These are phyloP conservation scores for Anhinga anhinga DNA, from an alignment of 2,113 vertebrate species.

Conservation along the genomic window DNA sequence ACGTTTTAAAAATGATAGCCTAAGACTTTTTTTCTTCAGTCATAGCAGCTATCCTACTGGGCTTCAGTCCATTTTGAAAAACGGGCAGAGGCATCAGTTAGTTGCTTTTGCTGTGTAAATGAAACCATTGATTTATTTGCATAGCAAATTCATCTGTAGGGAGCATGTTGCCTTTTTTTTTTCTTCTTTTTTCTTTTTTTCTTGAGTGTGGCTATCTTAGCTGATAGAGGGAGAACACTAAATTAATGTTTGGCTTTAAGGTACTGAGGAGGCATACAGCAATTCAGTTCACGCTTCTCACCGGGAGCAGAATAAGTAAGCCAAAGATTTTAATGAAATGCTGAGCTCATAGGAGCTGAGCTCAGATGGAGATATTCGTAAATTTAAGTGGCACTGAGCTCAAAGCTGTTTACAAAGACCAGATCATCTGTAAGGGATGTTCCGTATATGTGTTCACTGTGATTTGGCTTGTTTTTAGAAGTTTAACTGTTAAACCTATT, in stretches of 20 bases:
- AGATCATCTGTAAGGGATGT: neutral
- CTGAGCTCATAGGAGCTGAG: neutral
- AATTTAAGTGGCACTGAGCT: neutral
- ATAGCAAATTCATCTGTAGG: conserved; percentile 33
- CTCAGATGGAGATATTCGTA: neutral
- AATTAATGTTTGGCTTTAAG: neutral
- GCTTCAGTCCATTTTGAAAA: neutral
- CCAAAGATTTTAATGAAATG: neutral
- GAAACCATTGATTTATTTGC: conserved; percentile 36
- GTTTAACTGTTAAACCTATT: conserved; percentile 28
- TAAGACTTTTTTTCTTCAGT: neutral
- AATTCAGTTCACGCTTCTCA: neutral
- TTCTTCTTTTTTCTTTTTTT: neutral
- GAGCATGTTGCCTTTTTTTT: neutral
- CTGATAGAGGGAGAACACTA: neutral
- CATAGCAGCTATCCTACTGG: neutral
- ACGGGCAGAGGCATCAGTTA: neutral
- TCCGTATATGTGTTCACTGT: neutral
- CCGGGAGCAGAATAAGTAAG: neutral
- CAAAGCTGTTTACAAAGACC: neutral
- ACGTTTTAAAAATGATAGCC: neutral
- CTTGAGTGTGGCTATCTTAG: neutral
- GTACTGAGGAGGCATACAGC: neutral
- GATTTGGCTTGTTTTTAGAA: neutral
- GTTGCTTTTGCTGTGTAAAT: conserved; percentile 28